Evolutionary conservation across 2,797 vertebrate genomes (phyloP), one percentile per base, ranked within the genome.

Genomic region (Anguilla megastoma): DNA sequence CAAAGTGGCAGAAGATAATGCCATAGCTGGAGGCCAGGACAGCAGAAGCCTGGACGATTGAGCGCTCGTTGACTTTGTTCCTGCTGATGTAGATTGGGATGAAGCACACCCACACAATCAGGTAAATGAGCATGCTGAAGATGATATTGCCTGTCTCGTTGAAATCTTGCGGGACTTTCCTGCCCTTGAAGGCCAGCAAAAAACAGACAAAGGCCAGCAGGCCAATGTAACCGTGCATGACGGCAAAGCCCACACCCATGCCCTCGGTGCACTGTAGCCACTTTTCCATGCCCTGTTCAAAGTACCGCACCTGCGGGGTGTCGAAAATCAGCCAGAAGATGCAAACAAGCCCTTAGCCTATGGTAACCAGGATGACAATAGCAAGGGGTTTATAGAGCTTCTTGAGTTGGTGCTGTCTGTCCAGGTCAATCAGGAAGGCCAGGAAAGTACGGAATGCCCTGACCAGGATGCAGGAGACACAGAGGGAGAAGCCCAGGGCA

Each of bases 81-180:
- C 85, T 92, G 24, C 90, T 93, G 63, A 95, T 90, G 12, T 94
- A 96, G 50, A 94, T 88, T 0, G 94, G 95, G 58, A 96, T 91
- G 76, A 95, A 95, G 88, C 95, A 93, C 79, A 94, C 90, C 96
- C 95, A 96, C 4, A 94, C 93, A 88, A 95, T 94, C 86, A 96
- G 89, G 85, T 95, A 95, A 90, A 95, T 93, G 3, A 96, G 90
- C 94, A 96, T 95, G 91, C 95, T 95, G 54, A 96, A 96, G 80
- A 91, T 91, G 36, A 94, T 92, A 63, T 91, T 91, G 18, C 93
- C 91, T 0, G 94, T 94, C 86, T 95, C 94, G 3, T 93, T 94
- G 84, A 92, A 94, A 86, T 92, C 88, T 10, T 94, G 92, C 4
- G 94, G 94, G 10, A 95, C 92, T 33, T 91, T 94, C 76, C 95